Base-by-base conservation (phyloP, 2,888 invertebrate genomes). In the Busseola fusca region DNA sequence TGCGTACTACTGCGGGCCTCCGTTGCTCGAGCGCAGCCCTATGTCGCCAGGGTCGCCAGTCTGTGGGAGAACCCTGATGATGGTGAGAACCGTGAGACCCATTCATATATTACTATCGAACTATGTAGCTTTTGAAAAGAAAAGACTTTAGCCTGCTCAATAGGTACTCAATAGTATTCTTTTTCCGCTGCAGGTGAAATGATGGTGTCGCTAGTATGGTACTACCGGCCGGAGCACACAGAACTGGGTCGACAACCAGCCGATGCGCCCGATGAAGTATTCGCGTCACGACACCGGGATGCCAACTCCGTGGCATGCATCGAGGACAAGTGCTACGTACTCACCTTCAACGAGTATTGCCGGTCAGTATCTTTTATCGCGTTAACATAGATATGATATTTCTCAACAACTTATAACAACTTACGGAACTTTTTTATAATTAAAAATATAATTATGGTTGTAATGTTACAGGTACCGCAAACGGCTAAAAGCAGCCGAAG, bases 201-300 rank as follows among this genome's bases (percentile, higher is more conserved):
- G 98, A 99, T 99, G 98, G 98, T 99, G 96, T 98, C 98, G 6
- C 95, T 99, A 76, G 96, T 99, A 82, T 99, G 99, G 99, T 99
- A 99, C 96, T 99, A 99, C 95, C 97, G 99, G 87, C 99, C 99
- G 1, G 99, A 99, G 94, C 99, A 99, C 94, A 99, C 99, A 25
- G 99, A 99, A 89, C 97, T 97, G 88, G 99, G 99, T 37, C 97
- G 98, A 45, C 97, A 97, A 88, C 96, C 97, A 25, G 96, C 96
- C 64, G 98, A 99, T 92, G 97, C 98, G 89, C 97, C 97, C 18
- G 98, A 98, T 91, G 99, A 99, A 94, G 98, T 99, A 74, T 99
- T 99, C 94, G 99, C 99, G 59, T 99, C 99, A 34, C 97, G 98
- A 74, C 99, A 99, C 93, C 97, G 98, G 78, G 99, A 99, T 95